Percentiles rank a stretch among this genome's conserved stretches.
Evolutionary conservation across 1,140 invertebrate species (phyloP).

Genomic region (Lepidurus arcticus): DNA sequence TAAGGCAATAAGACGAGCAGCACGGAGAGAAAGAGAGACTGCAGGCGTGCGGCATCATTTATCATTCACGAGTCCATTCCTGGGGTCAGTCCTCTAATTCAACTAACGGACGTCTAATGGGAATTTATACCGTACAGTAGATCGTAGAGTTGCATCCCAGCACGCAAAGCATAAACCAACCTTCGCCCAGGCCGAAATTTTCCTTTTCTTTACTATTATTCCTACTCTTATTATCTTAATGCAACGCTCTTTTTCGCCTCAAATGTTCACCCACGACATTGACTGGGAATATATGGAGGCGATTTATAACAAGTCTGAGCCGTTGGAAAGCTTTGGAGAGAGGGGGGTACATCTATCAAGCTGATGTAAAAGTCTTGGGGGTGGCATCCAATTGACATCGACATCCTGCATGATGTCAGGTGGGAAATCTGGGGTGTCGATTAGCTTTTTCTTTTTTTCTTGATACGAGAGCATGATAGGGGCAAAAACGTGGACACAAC

Average conservation of each 20-base stretch:
- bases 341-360: background rate
- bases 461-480: background rate
- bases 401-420: constrained; percentile 9
- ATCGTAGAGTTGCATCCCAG: too few relatives aligned
- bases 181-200: too few relatives aligned
- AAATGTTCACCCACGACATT: too few relatives aligned
- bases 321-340: background rate
- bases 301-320: background rate
- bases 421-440: constrained; percentile 17
- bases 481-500: background rate
- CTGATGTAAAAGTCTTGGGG: background rate
- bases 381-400: constrained; percentile 8
- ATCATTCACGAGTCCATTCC: constrained; percentile 21
- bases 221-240: too few relatives aligned
- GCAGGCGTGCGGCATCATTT: constrained; percentile 1
- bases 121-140: constrained; percentile 1
- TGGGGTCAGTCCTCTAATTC: constrained; percentile 14
- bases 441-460: background rate
- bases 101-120: constrained; percentile 12
- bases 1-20: background rate
- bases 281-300: background rate
- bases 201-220: too few relatives aligned
- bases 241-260: too few relatives aligned
- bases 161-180: too few relatives aligned
- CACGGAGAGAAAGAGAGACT: background rate